These are phyloP conservation scores for Pyrgilauda ruficollis DNA, from an alignment of 2,113 vertebrate genomes.

Conservation along the genomic window DNA sequence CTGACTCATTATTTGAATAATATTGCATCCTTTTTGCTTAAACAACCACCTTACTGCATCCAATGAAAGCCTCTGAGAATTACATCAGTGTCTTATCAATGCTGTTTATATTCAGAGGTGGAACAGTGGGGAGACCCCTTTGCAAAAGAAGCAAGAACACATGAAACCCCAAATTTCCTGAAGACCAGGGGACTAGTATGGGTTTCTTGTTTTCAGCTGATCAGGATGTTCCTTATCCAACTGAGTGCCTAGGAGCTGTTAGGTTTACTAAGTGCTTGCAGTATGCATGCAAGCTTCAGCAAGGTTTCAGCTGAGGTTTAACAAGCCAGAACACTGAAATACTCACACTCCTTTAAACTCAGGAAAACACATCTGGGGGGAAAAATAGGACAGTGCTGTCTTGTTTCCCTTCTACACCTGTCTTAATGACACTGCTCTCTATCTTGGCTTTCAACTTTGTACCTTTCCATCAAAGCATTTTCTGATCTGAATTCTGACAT, in stretches of 20 bases:
- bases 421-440: background rate
- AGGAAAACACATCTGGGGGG: background rate
- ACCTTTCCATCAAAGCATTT: background rate
- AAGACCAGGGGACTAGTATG: background rate
- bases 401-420: background rate
- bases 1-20: background rate
- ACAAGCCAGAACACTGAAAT: background rate
- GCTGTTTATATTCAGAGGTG: background rate
- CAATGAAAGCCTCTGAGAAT: background rate
- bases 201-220: background rate
- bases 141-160: background rate
- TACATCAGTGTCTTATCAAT: background rate
- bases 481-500: background rate
- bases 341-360: background rate
- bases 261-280: background rate
- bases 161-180: background rate
- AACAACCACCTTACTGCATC: background rate
- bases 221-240: background rate
- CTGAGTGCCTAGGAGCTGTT: background rate
- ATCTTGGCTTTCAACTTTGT: background rate
- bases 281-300: background rate
- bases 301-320: background rate
- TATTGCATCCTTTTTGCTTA: background rate
- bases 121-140: accelerated
- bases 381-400: background rate